These are phyloP conservation scores for Podotricha telesiphe DNA, from an alignment of 2,888 invertebrate genomes.

Conservation along the genomic window DNA sequence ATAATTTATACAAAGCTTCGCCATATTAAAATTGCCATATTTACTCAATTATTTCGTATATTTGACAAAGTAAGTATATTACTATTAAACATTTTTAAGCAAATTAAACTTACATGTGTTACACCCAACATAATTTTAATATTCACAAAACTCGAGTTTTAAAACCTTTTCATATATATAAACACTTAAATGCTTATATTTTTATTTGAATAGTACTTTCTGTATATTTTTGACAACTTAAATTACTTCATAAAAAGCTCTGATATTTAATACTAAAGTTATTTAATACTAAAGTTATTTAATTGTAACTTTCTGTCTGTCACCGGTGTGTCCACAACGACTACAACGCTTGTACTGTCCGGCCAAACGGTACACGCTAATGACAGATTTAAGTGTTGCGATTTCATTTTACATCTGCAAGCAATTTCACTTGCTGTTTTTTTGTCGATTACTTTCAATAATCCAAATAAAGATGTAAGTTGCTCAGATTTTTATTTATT, in stretches of 20 bases:
- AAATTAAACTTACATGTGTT: conserved; percentile 21
- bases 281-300: no score
- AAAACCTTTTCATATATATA: no score
- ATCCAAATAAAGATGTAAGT: conserved; percentile 18
- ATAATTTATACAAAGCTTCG: no score
- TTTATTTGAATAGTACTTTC: no score
- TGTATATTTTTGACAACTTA: no score
- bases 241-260: background rate
- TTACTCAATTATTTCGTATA: no score
- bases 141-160: no score
- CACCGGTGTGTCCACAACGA: conserved; percentile 2
- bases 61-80: no score
- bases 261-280: background rate
- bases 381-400: conserved; percentile 17
- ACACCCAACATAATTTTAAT: conserved; percentile 10
- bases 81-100: no score
- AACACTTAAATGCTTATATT: no score
- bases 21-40: no score
- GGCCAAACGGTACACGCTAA: conserved; percentile 16
- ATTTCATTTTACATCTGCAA: conserved; percentile 26
- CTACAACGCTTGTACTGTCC: background rate
- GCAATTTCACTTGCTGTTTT: conserved; percentile 28
- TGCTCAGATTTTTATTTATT: background rate
- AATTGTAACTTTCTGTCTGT: no score
- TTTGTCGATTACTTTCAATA: conserved; percentile 20